Evolutionary conservation across 2,888 invertebrate genomes (phyloP).

Genomic region (Stenodema calcarata): DNA sequence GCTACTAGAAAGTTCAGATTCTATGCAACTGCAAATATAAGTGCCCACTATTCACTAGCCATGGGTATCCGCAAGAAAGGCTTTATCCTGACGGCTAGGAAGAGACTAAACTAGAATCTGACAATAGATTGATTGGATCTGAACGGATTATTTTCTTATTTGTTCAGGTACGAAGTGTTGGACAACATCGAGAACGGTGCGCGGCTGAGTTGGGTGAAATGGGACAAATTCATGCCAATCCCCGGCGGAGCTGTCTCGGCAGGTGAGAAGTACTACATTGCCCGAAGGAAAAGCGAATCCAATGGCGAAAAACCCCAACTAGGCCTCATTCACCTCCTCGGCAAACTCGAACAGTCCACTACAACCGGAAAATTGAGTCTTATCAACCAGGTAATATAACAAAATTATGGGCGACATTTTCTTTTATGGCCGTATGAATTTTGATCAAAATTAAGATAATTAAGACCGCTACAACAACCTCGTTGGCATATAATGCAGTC

Average conservation of each 20-base stretch:
- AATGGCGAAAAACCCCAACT: constrained; percentile 58
- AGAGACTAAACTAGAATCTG: too few relatives aligned
- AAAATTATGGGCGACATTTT: not conserved
- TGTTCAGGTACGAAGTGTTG: constrained; percentile 63
- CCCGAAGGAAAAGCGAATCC: constrained; percentile 56
- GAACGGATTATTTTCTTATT: too few relatives aligned
- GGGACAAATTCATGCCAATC: constrained; percentile 71
- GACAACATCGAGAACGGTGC: constrained; percentile 80
- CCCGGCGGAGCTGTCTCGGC: constrained; percentile 75
- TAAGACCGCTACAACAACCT: too few relatives aligned
- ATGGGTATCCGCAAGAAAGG: too few relatives aligned
- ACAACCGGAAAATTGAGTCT: constrained; percentile 74
- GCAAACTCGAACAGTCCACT: constrained; percentile 68
- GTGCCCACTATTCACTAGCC: too few relatives aligned
- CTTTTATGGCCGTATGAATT: too few relatives aligned
- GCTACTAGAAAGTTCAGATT: too few relatives aligned
- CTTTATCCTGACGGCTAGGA: too few relatives aligned
- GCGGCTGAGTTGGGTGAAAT: constrained; percentile 76
- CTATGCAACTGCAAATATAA: too few relatives aligned
- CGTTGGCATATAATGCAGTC: too few relatives aligned
- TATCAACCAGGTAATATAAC: constrained; percentile 66
- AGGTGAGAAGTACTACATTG: constrained; percentile 64
- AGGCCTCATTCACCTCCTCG: constrained; percentile 70
- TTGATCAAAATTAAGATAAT: too few relatives aligned
- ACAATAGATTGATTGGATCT: too few relatives aligned